Conservation (phyloP, 2,888 invertebrate species). For the Microplitis deprimator region DNA sequence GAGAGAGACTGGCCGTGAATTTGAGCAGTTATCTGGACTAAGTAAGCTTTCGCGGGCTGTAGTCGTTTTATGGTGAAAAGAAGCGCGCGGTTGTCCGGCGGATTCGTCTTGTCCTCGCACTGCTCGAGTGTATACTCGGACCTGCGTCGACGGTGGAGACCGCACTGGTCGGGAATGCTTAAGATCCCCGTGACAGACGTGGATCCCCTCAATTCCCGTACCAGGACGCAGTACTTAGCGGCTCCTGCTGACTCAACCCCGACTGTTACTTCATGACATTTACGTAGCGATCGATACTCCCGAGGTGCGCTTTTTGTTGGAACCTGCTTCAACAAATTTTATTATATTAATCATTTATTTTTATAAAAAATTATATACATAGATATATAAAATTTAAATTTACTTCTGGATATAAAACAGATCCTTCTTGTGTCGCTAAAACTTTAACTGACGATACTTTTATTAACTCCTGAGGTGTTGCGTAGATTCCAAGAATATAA, state of each 20-base stretch:
- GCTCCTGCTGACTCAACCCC: slow-evolving; percentile 63
- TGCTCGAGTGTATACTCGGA: slow-evolving; percentile 61
- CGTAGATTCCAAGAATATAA: slow-evolving; percentile 66
- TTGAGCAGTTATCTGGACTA: slow-evolving; percentile 64
- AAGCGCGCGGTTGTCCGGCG: slow-evolving; percentile 57
- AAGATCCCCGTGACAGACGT: slow-evolving; percentile 54
- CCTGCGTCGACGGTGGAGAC: slow-evolving; percentile 61
- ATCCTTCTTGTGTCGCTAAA: slow-evolving; percentile 62
- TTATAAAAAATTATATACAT: not conserved
- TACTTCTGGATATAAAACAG: slow-evolving; percentile 62
- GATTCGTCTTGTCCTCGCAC: slow-evolving; percentile 61
- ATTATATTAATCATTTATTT: slow-evolving; percentile 6
- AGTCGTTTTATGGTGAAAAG: slow-evolving; percentile 61
- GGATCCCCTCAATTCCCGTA: slow-evolving; percentile 58
- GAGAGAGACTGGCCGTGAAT: slow-evolving; percentile 61
- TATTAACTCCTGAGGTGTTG: slow-evolving; percentile 62
- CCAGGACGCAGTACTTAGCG: slow-evolving; percentile 64
- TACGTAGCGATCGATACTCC: slow-evolving; percentile 59
- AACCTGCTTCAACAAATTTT: slow-evolving; percentile 51
- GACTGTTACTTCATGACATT: slow-evolving; percentile 63
- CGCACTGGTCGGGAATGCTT: slow-evolving; percentile 62
- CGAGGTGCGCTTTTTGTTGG: slow-evolving; percentile 59
- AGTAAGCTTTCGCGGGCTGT: slow-evolving; percentile 62
- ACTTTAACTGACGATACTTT: slow-evolving; percentile 66
- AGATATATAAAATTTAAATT: not conserved